phyloP scores from a whole-genome alignment of 2,888 invertebrate genomes.

The Philereme transversata region DNA sequence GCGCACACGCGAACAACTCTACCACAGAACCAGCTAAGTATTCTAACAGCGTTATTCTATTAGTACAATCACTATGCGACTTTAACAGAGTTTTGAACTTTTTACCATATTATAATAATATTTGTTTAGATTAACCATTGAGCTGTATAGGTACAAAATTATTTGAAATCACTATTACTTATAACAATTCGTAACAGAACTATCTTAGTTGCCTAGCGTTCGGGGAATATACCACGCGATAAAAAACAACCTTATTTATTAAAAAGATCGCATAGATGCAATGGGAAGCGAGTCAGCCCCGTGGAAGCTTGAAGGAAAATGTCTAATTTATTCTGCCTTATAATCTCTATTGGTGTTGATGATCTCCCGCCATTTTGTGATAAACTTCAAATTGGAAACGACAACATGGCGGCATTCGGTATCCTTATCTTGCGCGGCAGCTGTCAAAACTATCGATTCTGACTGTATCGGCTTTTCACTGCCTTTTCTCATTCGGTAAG shows the following conservation, averaged over 20 bases:
- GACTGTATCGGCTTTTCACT: conserved; percentile 3
- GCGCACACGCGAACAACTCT: conserved; percentile 24
- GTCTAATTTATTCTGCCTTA: conserved; percentile 62
- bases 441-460: conserved; percentile 18
- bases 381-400: conserved; percentile 45
- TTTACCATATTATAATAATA: conserved; percentile 37
- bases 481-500: background rate
- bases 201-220: conserved; percentile 63
- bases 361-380: conserved; percentile 54
- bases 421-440: conserved; percentile 12
- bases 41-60: conserved; percentile 36
- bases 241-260: conserved; percentile 41
- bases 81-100: conserved; percentile 43
- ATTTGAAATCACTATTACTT: conserved; percentile 67
- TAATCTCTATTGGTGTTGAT: conserved; percentile 64
- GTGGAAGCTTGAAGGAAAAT: conserved; percentile 61
- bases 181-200: conserved; percentile 62
- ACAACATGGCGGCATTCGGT: conserved; percentile 39
- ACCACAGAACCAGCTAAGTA: conserved; percentile 32
- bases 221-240: conserved; percentile 50
- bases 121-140: conserved; percentile 51
- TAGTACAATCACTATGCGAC: conserved; percentile 41
- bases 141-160: conserved; percentile 74
- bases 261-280: conserved; percentile 45
- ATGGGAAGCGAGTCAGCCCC: conserved; percentile 62